phyloP scores from a whole-genome alignment of 2,888 invertebrate species.

The Drosophila nr. perissopoda region DNA sequence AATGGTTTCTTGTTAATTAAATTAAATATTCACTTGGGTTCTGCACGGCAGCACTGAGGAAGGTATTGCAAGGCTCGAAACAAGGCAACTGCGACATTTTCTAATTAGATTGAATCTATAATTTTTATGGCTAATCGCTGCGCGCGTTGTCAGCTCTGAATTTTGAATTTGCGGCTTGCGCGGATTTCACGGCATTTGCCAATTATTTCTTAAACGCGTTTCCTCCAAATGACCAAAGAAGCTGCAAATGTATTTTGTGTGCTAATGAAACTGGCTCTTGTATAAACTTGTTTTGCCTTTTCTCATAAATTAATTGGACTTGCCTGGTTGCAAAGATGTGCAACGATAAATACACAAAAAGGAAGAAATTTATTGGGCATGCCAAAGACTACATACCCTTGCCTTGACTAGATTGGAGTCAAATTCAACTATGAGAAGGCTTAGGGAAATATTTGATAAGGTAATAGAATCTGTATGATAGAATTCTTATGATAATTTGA shows the following conservation, averaged over 20 bases:
- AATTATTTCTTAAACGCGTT: conserved; percentile 39
- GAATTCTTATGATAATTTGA: too few species aligned
- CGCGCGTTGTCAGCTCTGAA: conserved; percentile 52
- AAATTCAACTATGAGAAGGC: not conserved
- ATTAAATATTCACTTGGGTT: conserved; percentile 82
- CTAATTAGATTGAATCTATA: conserved; percentile 84
- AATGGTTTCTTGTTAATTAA: conserved; percentile 83
- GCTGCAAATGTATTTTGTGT: conserved; percentile 56
- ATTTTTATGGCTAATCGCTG: conserved; percentile 82
- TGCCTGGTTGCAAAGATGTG: not conserved
- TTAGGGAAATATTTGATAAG: not conserved
- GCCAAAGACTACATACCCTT: not conserved
- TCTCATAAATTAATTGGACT: conserved; percentile 35
- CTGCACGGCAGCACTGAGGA: conserved; percentile 4
- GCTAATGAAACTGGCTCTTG: conserved; percentile 61
- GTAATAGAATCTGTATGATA: not conserved
- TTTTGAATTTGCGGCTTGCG: conserved; percentile 71
- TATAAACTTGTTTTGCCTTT: conserved; percentile 11
- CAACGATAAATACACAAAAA: not conserved
- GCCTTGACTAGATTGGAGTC: not conserved
- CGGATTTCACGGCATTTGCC: conserved; percentile 39
- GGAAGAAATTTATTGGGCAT: not conserved
- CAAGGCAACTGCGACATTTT: conserved; percentile 67
- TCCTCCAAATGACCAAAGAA: conserved; percentile 31
- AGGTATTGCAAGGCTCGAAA: conserved; percentile 29